Conservation (phyloP, 2,888 invertebrate genomes). For the Beris chalybata region DNA sequence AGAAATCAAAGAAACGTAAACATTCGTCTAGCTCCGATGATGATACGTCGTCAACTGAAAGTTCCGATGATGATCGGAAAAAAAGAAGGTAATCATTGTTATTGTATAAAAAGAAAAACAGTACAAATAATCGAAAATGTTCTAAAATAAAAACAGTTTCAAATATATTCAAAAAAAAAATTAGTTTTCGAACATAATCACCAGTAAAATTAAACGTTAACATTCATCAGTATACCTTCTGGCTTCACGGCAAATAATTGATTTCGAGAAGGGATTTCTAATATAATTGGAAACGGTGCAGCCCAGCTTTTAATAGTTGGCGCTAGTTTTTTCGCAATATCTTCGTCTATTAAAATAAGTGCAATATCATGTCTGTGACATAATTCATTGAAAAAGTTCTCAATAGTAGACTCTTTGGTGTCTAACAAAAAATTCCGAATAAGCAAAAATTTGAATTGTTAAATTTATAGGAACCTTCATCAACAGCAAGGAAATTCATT, state of each 20-base stretch:
- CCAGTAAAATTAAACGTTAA: no score
- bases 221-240: background rate
- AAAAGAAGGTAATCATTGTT: background rate
- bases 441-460: background rate
- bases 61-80: slow-evolving; percentile 7
- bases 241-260: slow-evolving; percentile 11
- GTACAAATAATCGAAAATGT: no score
- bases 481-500: slow-evolving; percentile 16
- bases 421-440: background rate
- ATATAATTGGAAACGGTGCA: slow-evolving; percentile 10
- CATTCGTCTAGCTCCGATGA: slow-evolving; percentile 14
- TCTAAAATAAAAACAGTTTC: no score
- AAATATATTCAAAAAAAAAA: no score
- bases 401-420: slow-evolving; percentile 5
- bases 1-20: slow-evolving; percentile 21
- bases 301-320: slow-evolving; percentile 1
- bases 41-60: background rate
- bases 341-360: slow-evolving; percentile 13
- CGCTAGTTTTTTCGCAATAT: slow-evolving; percentile 5
- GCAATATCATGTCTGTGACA: slow-evolving; percentile 17
- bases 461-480: slow-evolving; percentile 5
- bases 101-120: background rate
- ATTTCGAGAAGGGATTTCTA: slow-evolving; percentile 9
- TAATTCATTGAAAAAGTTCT: slow-evolving; percentile 16
- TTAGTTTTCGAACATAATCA: no score